Evolutionary conservation across 2,888 invertebrate species (phyloP), one percentile per base, ranked within the genome.

Genomic region (Hemistola chrysoprasaria): DNA sequence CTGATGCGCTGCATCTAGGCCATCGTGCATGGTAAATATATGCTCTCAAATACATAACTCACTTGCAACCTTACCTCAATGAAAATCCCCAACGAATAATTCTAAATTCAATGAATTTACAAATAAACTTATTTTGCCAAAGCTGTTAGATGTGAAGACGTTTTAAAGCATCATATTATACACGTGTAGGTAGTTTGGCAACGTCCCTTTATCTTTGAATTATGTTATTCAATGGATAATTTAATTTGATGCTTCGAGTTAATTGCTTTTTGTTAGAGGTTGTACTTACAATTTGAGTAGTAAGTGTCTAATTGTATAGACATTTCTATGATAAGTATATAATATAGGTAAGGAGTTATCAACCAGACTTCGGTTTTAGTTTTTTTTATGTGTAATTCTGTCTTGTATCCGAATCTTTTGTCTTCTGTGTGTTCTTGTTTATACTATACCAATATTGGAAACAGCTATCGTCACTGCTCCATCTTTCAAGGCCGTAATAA

Each of bases 1-100:
- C 75, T 46, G 70, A 69, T 67, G 60, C 51, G 53, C 50, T 28
- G 47, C 56, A 65, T 62, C 59, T 69, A 62, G 69, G 69, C 61
- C 54, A 51, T 38, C 32, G 43, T 41, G 40, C 36, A 40, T 40
- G 29, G 43, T 43, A 29, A 30, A 38, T 26, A 39, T 34, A 34
- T 20, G 30, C 8, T 25, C 24, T 3, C 1, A 11, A 29, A 33
- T 33, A 33, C 37, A 34, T 33, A 22, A 8, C 25, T 7, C 0
- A 22, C 6, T 0, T 22, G 9, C 28, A 4, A 38, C 38, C 22
- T 26, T 30, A n/a, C 25, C 37, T 1, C 16, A 38, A 2, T 29
- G 8, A 26, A 6, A 20, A 9, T 3, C 2, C 11, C 7, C 7
- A 8, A 6, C 9, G n/a, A 5, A n/a, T 9, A 16, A 16, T 11